Evolutionary conservation across 2,888 invertebrate species (phyloP).

Genomic region (Empis stercorea): DNA sequence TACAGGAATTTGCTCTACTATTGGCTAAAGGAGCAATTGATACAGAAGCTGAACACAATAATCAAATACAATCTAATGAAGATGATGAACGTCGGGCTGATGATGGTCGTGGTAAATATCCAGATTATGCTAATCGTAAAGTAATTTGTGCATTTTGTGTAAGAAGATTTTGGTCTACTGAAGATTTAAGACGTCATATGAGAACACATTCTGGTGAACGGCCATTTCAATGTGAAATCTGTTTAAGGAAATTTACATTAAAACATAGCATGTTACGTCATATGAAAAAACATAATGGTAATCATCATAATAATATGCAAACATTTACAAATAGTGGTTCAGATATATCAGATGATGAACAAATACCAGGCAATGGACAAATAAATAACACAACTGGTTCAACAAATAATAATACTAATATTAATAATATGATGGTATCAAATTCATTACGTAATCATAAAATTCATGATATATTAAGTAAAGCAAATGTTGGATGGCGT

Average conservation of each 20-base stretch:
- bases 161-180: slow-evolving; percentile 89
- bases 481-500: slow-evolving; percentile 27
- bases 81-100: slow-evolving; percentile 47
- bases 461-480: slow-evolving; percentile 29
- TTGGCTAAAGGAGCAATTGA: slow-evolving; percentile 69
- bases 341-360: slow-evolving; percentile 36
- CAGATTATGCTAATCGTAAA: slow-evolving; percentile 77
- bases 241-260: slow-evolving; percentile 74
- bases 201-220: slow-evolving; percentile 85
- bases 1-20: slow-evolving; percentile 66
- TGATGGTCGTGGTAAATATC: slow-evolving; percentile 65
- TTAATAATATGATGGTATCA: slow-evolving; percentile 3
- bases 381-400: slow-evolving; percentile 12
- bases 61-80: slow-evolving; percentile 23
- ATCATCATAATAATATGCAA: slow-evolving; percentile 37
- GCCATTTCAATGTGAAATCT: slow-evolving; percentile 84
- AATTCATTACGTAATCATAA: slow-evolving; percentile 23
- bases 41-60: slow-evolving; percentile 36
- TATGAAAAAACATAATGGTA: slow-evolving; percentile 71
- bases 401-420: slow-evolving; percentile 7
- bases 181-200: slow-evolving; percentile 87
- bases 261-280: slow-evolving; percentile 93
- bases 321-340: slow-evolving; percentile 27
- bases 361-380: slow-evolving; percentile 15
- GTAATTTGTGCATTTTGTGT: slow-evolving; percentile 87